These are phyloP conservation scores for Coptodon rendalli DNA, from an alignment of 2,113 vertebrate species.

Conservation along the genomic window DNA sequence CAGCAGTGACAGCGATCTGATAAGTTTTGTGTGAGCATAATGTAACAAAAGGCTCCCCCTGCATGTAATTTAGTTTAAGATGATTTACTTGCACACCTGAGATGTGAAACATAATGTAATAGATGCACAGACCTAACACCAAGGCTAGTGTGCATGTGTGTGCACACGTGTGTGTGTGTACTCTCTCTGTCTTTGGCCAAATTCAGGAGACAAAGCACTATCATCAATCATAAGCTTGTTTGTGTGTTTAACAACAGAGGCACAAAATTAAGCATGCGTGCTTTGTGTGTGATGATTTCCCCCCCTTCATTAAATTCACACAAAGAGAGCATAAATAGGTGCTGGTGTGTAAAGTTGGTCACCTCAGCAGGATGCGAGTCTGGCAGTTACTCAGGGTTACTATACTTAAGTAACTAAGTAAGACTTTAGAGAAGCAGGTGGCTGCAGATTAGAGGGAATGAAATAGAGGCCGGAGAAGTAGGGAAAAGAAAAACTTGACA, in stretches of 20 bases:
- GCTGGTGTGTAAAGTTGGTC: background rate
- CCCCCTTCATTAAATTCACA: conserved; percentile 11
- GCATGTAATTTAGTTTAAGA: background rate
- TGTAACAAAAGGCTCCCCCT: background rate
- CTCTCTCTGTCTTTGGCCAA: background rate
- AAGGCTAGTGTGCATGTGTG: background rate
- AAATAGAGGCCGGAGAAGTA: background rate
- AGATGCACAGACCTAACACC: background rate
- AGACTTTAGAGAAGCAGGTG: background rate
- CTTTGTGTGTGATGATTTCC: background rate
- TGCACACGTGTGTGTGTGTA: background rate
- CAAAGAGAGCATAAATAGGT: background rate
- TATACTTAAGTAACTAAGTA: background rate
- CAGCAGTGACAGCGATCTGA: background rate
- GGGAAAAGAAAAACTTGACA: background rate
- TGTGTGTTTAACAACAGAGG: background rate
- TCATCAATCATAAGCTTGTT: conserved; percentile 32
- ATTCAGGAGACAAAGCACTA: conserved; percentile 1
- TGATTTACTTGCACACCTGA: background rate
- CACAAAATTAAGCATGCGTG: conserved; percentile 25
- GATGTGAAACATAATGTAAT: background rate
- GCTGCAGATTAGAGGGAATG: background rate
- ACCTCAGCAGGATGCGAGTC: background rate
- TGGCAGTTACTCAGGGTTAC: background rate
- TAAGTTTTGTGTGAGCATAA: background rate